Evolutionary conservation across 2,797 vertebrate genomes (phyloP).

Genomic region (Echeneis naucrates): DNA sequence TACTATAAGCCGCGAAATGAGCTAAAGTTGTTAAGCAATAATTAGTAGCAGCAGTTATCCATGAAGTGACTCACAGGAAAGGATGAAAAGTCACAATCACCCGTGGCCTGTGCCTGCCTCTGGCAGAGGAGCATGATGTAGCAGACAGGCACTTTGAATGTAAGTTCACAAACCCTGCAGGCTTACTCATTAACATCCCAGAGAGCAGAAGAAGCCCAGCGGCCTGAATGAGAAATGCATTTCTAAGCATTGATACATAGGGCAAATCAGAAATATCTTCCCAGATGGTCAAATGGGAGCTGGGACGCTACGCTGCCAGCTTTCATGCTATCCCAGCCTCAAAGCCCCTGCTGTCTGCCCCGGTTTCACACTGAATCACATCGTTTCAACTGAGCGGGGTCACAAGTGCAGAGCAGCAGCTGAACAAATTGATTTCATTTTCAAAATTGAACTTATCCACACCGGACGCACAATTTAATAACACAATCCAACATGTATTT

Average conservation of each 20-base stretch:
- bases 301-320: conserved; percentile 11
- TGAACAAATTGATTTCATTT: background rate
- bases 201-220: conserved; percentile 33
- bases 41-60: conserved; percentile 15
- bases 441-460: too few relatives aligned
- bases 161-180: conserved; percentile 29
- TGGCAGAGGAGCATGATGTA: conserved; percentile 12
- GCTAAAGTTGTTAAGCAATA: conserved; percentile 29
- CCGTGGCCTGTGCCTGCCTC: conserved; percentile 7
- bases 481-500: background rate
- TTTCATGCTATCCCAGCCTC: conserved; percentile 17
- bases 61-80: conserved; percentile 28
- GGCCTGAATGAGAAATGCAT: conserved; percentile 29
- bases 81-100: conserved; percentile 21
- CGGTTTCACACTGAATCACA: conserved; percentile 20
- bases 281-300: conserved; percentile 12
- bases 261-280: conserved; percentile 31
- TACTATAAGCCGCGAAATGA: conserved; percentile 31
- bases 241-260: conserved; percentile 40
- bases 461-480: background rate
- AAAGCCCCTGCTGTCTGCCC: conserved; percentile 9
- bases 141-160: conserved; percentile 36
- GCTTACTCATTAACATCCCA: conserved; percentile 51
- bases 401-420: background rate
- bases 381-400: conserved; percentile 8